Base-by-base conservation (phyloP, 2,113 vertebrate species). In the Stercorarius parasiticus region DNA sequence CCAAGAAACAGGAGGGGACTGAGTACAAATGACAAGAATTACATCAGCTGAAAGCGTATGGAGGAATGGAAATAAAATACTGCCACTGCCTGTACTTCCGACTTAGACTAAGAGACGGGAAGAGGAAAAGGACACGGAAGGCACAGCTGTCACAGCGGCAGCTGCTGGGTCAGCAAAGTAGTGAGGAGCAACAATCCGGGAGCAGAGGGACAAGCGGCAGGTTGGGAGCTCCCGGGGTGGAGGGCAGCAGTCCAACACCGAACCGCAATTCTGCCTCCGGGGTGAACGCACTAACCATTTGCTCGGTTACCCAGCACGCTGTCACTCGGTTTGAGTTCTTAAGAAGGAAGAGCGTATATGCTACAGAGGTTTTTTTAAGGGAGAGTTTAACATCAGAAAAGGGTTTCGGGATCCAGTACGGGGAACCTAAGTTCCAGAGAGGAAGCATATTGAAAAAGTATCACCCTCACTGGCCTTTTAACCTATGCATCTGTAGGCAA, bases 271-370 rank as follows among this genome's bases (percentile, higher is more conserved):
- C 52, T 62, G 58, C 47, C 53, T 69, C 43, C 22, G 15, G 47
- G 4, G 62, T 13, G 62, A 27, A 38, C 5, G 30, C 65, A 49
- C 7, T 4, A 5, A 42, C 15, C 20, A 0, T 47, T 42, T 55
- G 9, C 55, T 38, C 11, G 36, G 20, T 25, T 42, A 40, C 18
- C 15, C 49, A 85, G 47, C 17, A 36, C 23, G 7, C 11, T 4
- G 16, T 15, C 42, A 26, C 32, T 34, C 5, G 0, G 27, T 12
- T 58, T 0, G 0, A 11, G 9, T 9, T 67, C 58, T 34, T 29
- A 8, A 53, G 52, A 76, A 59, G 49, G 76, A 90, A 69, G 15
- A 64, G 8, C 10, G 23, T 36, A 34, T 7, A 29, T 9, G 21
- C 7, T 73, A 5, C 10, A 38, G 16, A 73, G 23, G 7, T 13